Evolutionary conservation across 1,140 invertebrate genomes (phyloP).

Genomic region (Ceratina calcarata): DNA sequence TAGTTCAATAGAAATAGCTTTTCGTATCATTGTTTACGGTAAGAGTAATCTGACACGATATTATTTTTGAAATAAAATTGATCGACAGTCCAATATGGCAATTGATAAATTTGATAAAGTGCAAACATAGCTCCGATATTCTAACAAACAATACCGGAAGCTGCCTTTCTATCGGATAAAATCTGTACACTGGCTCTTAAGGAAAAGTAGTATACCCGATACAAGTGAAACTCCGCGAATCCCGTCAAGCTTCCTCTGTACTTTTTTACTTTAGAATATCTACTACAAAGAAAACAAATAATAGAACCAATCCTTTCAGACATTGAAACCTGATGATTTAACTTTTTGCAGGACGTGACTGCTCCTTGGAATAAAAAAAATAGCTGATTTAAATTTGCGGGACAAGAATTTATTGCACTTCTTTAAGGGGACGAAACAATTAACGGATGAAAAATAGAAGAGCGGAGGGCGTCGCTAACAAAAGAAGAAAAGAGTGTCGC

Average conservation of each 20-base stretch:
- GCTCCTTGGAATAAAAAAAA: neutral
- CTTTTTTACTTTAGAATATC: no score
- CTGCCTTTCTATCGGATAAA: conserved; percentile 57
- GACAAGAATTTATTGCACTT: conserved; percentile 32
- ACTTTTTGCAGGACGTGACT: no score
- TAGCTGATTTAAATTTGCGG: conserved; percentile 10
- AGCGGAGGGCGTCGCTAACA: neutral
- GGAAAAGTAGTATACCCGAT: neutral
- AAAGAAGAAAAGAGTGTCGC: conserved; percentile 33
- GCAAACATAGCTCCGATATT: neutral
- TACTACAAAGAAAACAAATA: no score
- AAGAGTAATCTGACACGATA: neutral
- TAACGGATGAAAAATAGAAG: conserved; percentile 43
- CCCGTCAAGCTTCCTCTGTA: no score
- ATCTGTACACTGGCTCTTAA: conserved; percentile 63
- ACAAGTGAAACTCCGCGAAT: conserved; percentile 16
- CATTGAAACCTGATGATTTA: no score
- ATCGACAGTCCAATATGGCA: neutral
- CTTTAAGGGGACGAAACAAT: conserved; percentile 40
- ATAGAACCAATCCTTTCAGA: no score
- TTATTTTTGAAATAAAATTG: neutral
- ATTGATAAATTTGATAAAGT: conserved; percentile 10
- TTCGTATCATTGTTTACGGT: no score
- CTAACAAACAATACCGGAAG: conserved; percentile 12
- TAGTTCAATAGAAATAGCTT: no score